Evolutionary conservation across 2,888 invertebrate species (phyloP), one percentile per base, ranked within the genome.

Genomic region (Parelbella ahira): DNA sequence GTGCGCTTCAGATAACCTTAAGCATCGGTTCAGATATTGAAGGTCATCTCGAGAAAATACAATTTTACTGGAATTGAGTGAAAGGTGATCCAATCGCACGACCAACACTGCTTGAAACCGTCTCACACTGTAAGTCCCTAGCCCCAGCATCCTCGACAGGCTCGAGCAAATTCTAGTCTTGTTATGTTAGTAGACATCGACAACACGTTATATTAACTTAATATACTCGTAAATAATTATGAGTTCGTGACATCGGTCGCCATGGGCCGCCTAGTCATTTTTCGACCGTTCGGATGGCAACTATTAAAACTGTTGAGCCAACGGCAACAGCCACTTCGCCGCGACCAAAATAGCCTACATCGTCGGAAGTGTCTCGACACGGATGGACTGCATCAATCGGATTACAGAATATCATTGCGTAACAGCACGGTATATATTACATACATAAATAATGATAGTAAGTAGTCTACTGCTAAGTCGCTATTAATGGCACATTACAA

Each of bases 181-280:
- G 80, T 81, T 82, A 80, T 66, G 84, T 86, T 86, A 86, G 86
- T 86, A 86, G 79, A 84, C 86, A 84, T 83, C 80, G 80, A 82
- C 74, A 70, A 70, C 33, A 79, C 71, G 70, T 76, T 78, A 73
- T 65, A 59, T 33, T n/a, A n/a, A n/a, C n/a, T n/a, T n/a, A n/a
- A n/a, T n/a, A n/a, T 33, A 27, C 20, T 21, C 10, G 10, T 27
- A 27, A 41, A 10, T 19, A 65, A 63, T 71, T 73, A 70, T 66
- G 59, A 59, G 53, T 52, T 63, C 64, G 56, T 63, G 64, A 63
- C 59, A 60, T 60, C 51, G 52, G 66, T 69, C 86, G 81, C 83
- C 83, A 79, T 67, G 69, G 68, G 67, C 68, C 63, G 62, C n/a
- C n/a, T n/a, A n/a, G n/a, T n/a, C n/a, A n/a, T n/a, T n/a, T n/a